Evolutionary conservation across 2,888 invertebrate genomes (phyloP), one percentile per base, ranked within the genome.

Genomic region (Leptopilina syphax): DNA sequence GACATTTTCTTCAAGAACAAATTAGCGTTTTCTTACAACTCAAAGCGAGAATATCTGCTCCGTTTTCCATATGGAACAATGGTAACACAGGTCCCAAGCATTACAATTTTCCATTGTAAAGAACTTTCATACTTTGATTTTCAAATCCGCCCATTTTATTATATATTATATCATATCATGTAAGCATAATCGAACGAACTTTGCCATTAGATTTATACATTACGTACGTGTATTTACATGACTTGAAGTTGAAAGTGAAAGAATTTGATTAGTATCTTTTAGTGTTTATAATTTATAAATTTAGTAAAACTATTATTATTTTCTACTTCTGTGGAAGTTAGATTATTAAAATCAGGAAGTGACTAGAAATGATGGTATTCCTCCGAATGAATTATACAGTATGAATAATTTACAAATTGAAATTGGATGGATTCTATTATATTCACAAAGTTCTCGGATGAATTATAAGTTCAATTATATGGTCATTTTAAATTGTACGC

Each of bases 1-100:
- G 70, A 70, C 54, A 70, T 57, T 73, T 73, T 73, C 73, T n/a
- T 73, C 54, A 57, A 54, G 57, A 57, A 57, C 13, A 73, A 73
- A 73, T 73, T 73, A 73, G 57, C 57, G 57, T 41, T 73, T 57
- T 34, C 54, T 73, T 54, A 9, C 34, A 57, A 57, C 34, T 54
- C 13, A 54, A 73, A n/a, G 10, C 54, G 34, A 9, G 54, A 3
- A 4, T 73, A 73, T 57, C 57, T 70, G 70, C 54, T 73, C 57
- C n/a, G 54, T 57, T 73, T 18, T 57, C 73, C 34, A 34, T 57
- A 34, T 12, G 57, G 57, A 73, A 73, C 73, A 73, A 73, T 73
- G 47, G 50, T 9, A 47, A 68, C 50, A 50, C 24, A 7, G 47
- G 44, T 44, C 8, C 44, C 50, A 9, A 50, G 50, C 50, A 50